Evolutionary conservation across 2,113 vertebrate genomes (phyloP), one percentile per base, ranked within the genome.

Genomic region (Zootoca vivipara): DNA sequence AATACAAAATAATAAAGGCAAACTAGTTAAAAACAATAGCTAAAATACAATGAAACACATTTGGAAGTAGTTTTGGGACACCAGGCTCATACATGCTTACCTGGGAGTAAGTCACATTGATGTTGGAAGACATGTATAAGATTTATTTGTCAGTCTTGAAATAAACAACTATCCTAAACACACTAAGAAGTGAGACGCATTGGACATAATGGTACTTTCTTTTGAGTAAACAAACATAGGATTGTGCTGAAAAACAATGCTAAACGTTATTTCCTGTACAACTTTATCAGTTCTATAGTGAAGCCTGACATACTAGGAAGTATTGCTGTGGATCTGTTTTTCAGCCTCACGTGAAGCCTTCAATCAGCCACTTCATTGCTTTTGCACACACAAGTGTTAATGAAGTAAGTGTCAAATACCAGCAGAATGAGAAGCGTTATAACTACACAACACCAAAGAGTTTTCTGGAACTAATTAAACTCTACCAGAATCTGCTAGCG

Each of bases 361-460:
- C 95, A 24, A 96, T 95, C 78, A 95, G 97, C 42, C 95, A 97
- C 88, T 96, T 96, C 85, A 96, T 97, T 93, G 96, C 97, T 40
- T 97, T 93, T 52, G 95, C 95, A 35, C 97, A 96, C 90, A 96
- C 95, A 8, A 93, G 95, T 82, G 96, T 97, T 83, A 97, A 97
- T 33, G 95, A 97, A 93, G 95, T 96, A 78, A 97, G 94, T 86
- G 89, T 96, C 74, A 97, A 95, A 83, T 98, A 97, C 92, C 97
- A 97, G 87, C 95, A 96, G 89, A 97, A 96, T 85, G 94, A 96
- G 87, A 96, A 96, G 91, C 96, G 95, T 91, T 96, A 96, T 77
- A 97, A 97, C 95, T 97, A 97, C 95, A 97, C 96, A 46, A 97
- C 97, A 0, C 97, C 97, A 4, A 98, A 98, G 95, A 98, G 96